phyloP scores from a whole-genome alignment of 2,113 vertebrate species.

The Rissa tridactyla region DNA sequence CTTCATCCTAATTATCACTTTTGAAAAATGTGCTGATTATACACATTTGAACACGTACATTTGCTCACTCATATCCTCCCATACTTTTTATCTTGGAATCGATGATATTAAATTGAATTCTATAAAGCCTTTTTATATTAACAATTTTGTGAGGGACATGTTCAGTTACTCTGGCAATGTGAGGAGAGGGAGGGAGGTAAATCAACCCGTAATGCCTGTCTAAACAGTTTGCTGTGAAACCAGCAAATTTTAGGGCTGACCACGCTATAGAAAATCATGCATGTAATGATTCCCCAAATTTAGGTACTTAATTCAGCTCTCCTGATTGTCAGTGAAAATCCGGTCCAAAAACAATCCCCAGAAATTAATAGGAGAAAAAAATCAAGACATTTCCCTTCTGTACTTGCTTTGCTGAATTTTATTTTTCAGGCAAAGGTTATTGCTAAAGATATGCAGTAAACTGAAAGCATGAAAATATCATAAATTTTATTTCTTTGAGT shows the following conservation, averaged over 20 bases:
- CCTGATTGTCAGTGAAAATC: not conserved
- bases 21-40: not conserved
- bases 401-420: not conserved
- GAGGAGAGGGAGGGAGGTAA: not conserved
- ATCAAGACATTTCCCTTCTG: not conserved
- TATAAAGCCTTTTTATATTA: not conserved
- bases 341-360: not conserved
- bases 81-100: not conserved
- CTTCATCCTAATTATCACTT: not conserved
- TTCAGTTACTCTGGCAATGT: not conserved
- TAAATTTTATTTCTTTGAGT: constrained; percentile 35
- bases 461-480: constrained; percentile 11
- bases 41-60: not conserved
- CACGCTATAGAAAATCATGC: not conserved
- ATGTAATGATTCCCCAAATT: not conserved
- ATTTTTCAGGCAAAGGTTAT: constrained; percentile 9
- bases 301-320: not conserved
- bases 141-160: not conserved
- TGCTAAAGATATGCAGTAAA: not conserved
- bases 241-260: not conserved
- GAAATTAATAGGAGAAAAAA: not conserved
- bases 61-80: not conserved
- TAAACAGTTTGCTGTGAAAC: not conserved
- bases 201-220: not conserved
- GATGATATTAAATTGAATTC: not conserved